phyloP scores from a whole-genome alignment of 2,797 vertebrate genomes.

The Melanotaenia maccullochi region DNA sequence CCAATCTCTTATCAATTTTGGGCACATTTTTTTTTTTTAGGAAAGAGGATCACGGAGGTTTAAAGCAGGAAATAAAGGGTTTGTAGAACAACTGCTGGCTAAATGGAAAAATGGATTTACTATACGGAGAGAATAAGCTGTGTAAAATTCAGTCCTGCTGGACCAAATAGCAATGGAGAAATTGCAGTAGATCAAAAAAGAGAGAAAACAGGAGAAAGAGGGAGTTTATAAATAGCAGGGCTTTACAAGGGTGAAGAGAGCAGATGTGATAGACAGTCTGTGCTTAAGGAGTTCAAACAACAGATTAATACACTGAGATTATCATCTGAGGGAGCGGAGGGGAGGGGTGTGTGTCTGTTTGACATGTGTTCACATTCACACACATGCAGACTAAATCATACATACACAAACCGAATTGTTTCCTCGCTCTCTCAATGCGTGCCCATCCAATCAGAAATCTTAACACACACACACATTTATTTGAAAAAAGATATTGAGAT shows the following conservation, averaged over 20 bases:
- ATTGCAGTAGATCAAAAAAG: constrained; percentile 34
- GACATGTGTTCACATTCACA: constrained; percentile 42
- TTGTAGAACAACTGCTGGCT: constrained; percentile 34
- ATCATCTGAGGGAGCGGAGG: constrained; percentile 59
- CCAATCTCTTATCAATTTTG: background rate
- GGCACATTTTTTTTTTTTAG: background rate
- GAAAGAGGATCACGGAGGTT: constrained; percentile 38
- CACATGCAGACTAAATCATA: constrained; percentile 32
- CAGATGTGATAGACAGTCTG: constrained; percentile 85
- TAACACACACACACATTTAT: background rate
- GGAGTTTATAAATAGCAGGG: constrained; percentile 76
- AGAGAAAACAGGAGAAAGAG: constrained; percentile 22
- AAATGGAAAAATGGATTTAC: constrained; percentile 52
- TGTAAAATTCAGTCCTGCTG: constrained; percentile 39
- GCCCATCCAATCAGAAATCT: constrained; percentile 8
- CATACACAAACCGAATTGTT: constrained; percentile 12
- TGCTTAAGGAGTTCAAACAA: constrained; percentile 87
- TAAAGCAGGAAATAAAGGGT: constrained; percentile 16
- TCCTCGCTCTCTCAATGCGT: constrained; percentile 22
- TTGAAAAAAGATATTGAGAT: background rate
- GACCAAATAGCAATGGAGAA: constrained; percentile 6
- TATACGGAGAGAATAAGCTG: constrained; percentile 29
- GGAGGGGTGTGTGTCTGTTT: constrained; percentile 6
- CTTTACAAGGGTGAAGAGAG: constrained; percentile 81
- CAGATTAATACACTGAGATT: constrained; percentile 87